These are phyloP conservation scores for Dynastes grantii DNA, from an alignment of 2,888 invertebrate genomes.

Conservation along the genomic window DNA sequence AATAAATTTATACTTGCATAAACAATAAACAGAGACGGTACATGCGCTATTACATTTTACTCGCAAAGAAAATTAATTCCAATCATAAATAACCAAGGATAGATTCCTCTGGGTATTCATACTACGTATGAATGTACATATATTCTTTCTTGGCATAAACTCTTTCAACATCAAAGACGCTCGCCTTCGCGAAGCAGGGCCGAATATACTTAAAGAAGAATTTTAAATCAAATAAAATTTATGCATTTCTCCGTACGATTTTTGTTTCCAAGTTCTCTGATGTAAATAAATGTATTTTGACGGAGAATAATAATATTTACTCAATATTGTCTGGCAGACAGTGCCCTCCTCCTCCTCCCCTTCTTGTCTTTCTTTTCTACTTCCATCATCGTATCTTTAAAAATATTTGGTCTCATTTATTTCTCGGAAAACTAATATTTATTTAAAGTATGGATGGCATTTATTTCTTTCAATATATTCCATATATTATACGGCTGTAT, in stretches of 20 bases:
- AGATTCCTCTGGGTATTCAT: background rate
- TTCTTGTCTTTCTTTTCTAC: background rate
- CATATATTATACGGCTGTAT: conserved; percentile 17
- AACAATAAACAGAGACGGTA: background rate
- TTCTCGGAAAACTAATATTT: conserved; percentile 35
- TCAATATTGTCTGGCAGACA: conserved; percentile 33
- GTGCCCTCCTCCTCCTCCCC: background rate
- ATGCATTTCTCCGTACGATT: conserved; percentile 22
- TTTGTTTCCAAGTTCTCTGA: conserved; percentile 25
- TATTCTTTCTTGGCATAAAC: background rate
- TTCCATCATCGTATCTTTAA: conserved; percentile 10
- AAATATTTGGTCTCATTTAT: conserved; percentile 36
- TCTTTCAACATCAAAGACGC: conserved; percentile 6
- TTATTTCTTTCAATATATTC: conserved; percentile 35
- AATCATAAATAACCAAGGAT: background rate
- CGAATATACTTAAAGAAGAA: conserved; percentile 26
- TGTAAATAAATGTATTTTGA: conserved; percentile 45
- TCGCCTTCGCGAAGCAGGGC: background rate
- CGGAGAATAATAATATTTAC: conserved; percentile 44
- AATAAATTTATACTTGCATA: background rate
- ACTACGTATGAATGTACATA: background rate
- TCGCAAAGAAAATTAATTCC: conserved; percentile 20
- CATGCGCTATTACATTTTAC: background rate
- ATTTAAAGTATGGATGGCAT: conserved; percentile 27
- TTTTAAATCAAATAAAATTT: conserved; percentile 42